A percentile compares a stretch with the other conserved stretches of the same genome.
These are phyloP conservation scores for Patella caerulea DNA, from an alignment of 2,888 invertebrate species.

Conservation along the genomic window DNA sequence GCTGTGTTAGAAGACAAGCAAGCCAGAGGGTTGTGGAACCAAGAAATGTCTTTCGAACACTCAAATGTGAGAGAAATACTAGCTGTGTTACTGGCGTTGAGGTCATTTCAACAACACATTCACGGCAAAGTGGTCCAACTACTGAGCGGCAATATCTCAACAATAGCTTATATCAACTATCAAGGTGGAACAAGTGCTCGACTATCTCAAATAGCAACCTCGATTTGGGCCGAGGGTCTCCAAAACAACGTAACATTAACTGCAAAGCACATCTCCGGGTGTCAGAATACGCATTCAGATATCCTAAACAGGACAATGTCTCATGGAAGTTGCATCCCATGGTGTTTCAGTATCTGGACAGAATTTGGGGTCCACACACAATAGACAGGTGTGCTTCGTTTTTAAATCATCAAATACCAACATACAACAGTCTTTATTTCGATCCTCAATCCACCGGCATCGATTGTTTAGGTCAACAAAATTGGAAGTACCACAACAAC, in stretches of 20 bases:
- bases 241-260: not conserved
- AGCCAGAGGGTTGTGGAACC: constrained; percentile 17
- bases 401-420: not conserved
- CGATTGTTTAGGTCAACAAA: not conserved
- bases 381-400: constrained; percentile 10
- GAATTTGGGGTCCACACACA: constrained; percentile 16
- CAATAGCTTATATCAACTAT: constrained; percentile 5
- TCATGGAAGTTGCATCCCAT: not conserved
- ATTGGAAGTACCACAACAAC: constrained; percentile 13
- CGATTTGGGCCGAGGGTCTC: not conserved
- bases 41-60: not conserved
- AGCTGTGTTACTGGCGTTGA: constrained; percentile 11
- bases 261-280: not conserved
- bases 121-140: constrained; percentile 13
- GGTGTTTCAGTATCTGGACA: constrained; percentile 6
- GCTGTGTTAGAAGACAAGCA: not conserved
- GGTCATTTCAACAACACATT: not conserved
- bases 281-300: not conserved
- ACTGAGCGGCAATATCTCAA: constrained; percentile 10
- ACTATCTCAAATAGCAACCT: not conserved
- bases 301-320: not conserved
- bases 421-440: constrained; percentile 5
- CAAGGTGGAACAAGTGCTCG: constrained; percentile 1
- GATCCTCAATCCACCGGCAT: not conserved
- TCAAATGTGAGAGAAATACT: not conserved